Evolutionary conservation across 2,888 invertebrate species (phyloP), one percentile per base, ranked within the genome.

Genomic region (Corythucha ciliata): DNA sequence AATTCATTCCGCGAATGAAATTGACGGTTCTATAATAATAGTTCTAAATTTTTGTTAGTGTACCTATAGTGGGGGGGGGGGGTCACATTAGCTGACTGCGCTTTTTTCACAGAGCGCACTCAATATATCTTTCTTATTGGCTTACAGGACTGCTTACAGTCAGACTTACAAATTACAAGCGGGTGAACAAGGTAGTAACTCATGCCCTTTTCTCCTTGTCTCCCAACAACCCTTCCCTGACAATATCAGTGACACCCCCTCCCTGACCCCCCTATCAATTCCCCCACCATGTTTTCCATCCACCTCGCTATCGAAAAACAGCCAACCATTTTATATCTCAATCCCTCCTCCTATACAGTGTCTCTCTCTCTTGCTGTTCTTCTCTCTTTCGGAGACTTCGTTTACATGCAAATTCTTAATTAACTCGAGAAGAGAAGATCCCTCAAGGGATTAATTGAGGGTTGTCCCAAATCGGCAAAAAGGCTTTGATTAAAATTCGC

Each of bases 321-420:
- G n/a, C n/a, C n/a, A n/a, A n/a, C n/a, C n/a, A n/a, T n/a, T n/a
- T n/a, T n/a, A n/a, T n/a, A n/a, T n/a, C n/a, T n/a, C n/a, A n/a
- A n/a, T n/a, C n/a, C n/a, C n/a, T n/a, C n/a, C n/a, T n/a, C n/a
- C n/a, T n/a, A n/a, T n/a, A n/a, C n/a, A n/a, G n/a, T n/a, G n/a
- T n/a, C n/a, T n/a, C n/a, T n/a, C n/a, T 29, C 10, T 16, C 46
- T 22, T n/a, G 22, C 40, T 6, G 18, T 14, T 21, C 20, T 25
- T 39, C 40, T 14, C 6, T 44, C 32, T 44, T n/a, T n/a, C n/a
- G n/a, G n/a, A n/a, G 48, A 41, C 56, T 59, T 59, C 59, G 59
- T 59, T 58, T 57, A 55, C 57, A 59, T 59, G 59, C 57, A 59
- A 58, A 59, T 59, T 58, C 59, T 59, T 58, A 58, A 59, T 59